These are phyloP conservation scores for Tapirus indicus DNA, from an alignment of 2,797 vertebrate genomes.

Conservation along the genomic window DNA sequence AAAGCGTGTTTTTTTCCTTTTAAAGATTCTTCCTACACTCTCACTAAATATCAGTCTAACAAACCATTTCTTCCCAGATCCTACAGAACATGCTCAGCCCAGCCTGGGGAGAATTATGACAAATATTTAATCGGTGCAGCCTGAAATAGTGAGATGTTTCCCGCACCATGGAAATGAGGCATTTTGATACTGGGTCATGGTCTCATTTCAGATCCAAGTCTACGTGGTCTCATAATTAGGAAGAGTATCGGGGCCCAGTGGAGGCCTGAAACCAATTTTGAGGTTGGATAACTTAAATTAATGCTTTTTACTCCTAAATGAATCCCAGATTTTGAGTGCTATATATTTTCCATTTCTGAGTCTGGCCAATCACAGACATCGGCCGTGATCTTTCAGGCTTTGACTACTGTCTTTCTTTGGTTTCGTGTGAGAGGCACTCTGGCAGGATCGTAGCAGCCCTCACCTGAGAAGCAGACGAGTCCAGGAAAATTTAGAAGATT, in stretches of 20 bases:
- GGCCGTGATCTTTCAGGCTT: background rate
- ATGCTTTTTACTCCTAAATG: constrained; percentile 52
- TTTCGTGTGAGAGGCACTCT: background rate
- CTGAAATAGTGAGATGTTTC: constrained; percentile 27
- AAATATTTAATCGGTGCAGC: background rate
- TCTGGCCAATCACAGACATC: background rate
- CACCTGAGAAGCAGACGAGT: constrained; percentile 20
- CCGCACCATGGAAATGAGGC: background rate
- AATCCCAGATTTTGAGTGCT: constrained; percentile 65
- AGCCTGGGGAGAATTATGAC: background rate
- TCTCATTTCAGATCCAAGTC: constrained; percentile 10
- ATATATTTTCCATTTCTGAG: constrained; percentile 57
- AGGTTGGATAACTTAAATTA: constrained; percentile 70
- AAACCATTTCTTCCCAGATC: background rate
- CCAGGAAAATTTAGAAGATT: background rate
- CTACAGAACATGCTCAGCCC: background rate
- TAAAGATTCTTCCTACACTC: background rate
- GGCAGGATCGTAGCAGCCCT: background rate
- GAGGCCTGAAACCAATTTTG: constrained; percentile 73
- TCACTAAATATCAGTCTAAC: background rate
- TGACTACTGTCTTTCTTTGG: background rate
- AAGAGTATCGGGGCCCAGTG: background rate
- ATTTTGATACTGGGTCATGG: background rate
- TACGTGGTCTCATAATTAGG: background rate
- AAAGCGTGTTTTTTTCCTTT: background rate